Percentiles rank a stretch among this genome's conserved stretches.
phyloP scores from a whole-genome alignment of 2,113 vertebrate genomes.

The Pterophyllum scalare region DNA sequence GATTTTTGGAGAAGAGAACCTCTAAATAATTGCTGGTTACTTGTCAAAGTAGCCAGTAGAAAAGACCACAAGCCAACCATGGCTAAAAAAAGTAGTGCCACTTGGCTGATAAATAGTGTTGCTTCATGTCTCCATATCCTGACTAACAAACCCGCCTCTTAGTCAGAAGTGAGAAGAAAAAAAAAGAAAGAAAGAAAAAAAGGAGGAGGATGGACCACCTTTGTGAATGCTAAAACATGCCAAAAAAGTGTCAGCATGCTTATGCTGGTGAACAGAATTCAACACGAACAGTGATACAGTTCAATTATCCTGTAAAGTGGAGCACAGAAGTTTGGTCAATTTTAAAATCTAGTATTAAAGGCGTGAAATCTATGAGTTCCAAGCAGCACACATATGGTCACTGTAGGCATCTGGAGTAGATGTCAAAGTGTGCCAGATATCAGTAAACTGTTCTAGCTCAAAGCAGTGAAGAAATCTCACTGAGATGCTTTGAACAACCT shows the following conservation, averaged over 20 bases:
- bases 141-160: constrained; percentile 27
- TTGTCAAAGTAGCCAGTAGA: constrained; percentile 17
- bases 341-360: constrained; percentile 34
- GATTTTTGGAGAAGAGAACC: constrained; percentile 21
- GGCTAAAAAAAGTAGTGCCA: background rate
- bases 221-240: background rate
- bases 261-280: constrained; percentile 30
- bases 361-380: constrained; percentile 6
- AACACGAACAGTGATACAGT: constrained; percentile 16
- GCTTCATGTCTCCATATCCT: background rate
- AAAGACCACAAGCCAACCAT: background rate
- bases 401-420: constrained; percentile 8
- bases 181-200: background rate
- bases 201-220: constrained; percentile 4
- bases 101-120: constrained; percentile 23
- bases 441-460: constrained; percentile 47
- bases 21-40: constrained; percentile 46
- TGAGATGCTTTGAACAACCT: constrained; percentile 71
- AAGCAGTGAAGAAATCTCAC: constrained; percentile 43
- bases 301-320: constrained; percentile 11
- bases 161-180: constrained; percentile 16
- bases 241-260: background rate
- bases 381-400: constrained; percentile 19
- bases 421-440: constrained; percentile 41
- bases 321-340: constrained; percentile 64